Evolutionary conservation across 2,797 vertebrate species (phyloP), one percentile per base, ranked within the genome.

Genomic region (Telmatherina bonti): DNA sequence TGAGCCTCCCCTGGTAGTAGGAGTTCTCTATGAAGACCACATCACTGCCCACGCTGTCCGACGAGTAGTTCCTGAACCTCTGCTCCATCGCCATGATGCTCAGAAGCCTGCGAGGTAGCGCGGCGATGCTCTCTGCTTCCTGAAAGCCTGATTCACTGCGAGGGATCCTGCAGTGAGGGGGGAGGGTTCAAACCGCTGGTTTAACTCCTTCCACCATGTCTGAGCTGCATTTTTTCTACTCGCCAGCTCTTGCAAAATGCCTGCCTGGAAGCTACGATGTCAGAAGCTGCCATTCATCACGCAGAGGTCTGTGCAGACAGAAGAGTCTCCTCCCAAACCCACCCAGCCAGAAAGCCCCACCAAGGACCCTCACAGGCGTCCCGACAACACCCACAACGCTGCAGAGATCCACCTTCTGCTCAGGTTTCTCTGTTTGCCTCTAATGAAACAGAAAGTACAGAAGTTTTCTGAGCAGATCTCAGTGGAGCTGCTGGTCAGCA

Each of bases 31-130:
- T 54, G 75, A 93, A 94, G 65, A 94, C 92, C 54, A 62, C 64
- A 18, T 94, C 94, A 78, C 93, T 94, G 5, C 89, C 79, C 71
- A 88, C 47, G 18, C 93, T 94, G 76, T 93, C 93, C 9, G 90
- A 88, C 4, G 93, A 94, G 75, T 87, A 86, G 35, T 75, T 87
- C 54, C 90, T 90, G 75, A 84, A 83, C 13, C 36, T 78, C n/a
- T 66, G 81, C 71, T 90, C 75, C 68, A 85, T 81, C 57, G 84
- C 65, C 76, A 91, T 53, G 66, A 29, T 27, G 53, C 7, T 11
- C 38, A 33, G 16, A 57, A 58, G 59, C 64, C 26, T 55, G n/a
- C 41, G 57, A 47, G 80, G 66, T 56, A 52, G n/a, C 52, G 69
- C n/a, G n/a, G 38, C 31, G 12, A 62, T 38, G 72, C 10, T 47